Evolutionary conservation across 1,140 invertebrate species (phyloP).

Genomic region (Bombus polaris): DNA sequence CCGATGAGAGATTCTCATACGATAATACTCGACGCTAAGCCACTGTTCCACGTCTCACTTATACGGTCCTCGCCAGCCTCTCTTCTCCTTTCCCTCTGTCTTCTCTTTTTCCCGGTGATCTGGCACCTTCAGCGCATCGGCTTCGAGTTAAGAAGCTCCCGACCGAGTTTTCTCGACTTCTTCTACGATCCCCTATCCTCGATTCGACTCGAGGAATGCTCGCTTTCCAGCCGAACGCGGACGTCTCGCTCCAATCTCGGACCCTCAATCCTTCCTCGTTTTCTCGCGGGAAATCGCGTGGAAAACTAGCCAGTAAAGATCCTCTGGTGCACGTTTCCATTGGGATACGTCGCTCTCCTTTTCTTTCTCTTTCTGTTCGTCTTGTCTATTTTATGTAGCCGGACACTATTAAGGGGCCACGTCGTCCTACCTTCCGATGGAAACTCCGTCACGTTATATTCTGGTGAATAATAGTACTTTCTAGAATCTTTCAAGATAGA

Average conservation of each 20-base stretch:
- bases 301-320: constrained; percentile 78
- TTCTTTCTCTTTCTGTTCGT: constrained; percentile 2
- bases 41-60: constrained; percentile 63
- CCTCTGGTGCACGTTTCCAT: constrained; percentile 59
- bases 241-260: constrained; percentile 73
- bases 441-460: constrained; percentile 31
- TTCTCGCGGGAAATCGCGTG: constrained; percentile 77
- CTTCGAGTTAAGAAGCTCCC: constrained; percentile 64
- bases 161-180: constrained; percentile 67
- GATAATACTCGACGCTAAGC: constrained; percentile 74
- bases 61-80: constrained; percentile 40
- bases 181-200: constrained; percentile 15
- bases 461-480: constrained; percentile 37
- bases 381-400: constrained; percentile 47
- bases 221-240: constrained; percentile 58
- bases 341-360: neutral
- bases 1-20: constrained; percentile 80
- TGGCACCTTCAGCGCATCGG: constrained; percentile 40
- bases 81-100: constrained; percentile 39
- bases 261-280: constrained; percentile 75
- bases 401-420: constrained; percentile 44
- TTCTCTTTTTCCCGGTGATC: constrained; percentile 15
- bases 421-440: constrained; percentile 32
- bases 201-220: constrained; percentile 3
- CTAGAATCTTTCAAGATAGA: neutral